Percentiles rank a stretch among this genome's conserved stretches.
phyloP scores from a whole-genome alignment of 2,888 invertebrate species.

The Folsomia manolachei region DNA sequence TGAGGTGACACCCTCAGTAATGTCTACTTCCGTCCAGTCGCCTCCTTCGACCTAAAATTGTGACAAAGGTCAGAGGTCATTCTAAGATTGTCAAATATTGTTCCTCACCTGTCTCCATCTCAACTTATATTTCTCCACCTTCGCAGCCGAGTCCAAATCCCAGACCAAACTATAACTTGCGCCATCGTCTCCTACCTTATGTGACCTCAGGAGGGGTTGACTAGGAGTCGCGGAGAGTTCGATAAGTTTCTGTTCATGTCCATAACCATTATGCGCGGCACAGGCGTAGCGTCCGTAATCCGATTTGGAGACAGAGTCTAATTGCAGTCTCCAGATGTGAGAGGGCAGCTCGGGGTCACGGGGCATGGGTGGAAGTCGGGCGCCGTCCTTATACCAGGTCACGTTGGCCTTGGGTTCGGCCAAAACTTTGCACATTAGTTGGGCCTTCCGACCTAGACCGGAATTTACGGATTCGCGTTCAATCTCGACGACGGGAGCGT shows the following conservation, averaged over 20 bases:
- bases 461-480: conserved; percentile 56
- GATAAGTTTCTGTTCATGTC: conserved; percentile 67
- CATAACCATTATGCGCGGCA: conserved; percentile 66
- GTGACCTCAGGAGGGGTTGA: conserved; percentile 41
- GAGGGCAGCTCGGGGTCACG: conserved; percentile 30
- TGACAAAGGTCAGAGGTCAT: not conserved
- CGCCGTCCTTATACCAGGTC: conserved; percentile 70
- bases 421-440: conserved; percentile 56
- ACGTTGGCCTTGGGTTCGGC: conserved; percentile 60
- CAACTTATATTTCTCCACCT: conserved; percentile 56
- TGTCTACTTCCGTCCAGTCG: conserved; percentile 11
- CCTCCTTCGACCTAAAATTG: conserved; percentile 2
- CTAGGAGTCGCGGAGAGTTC: conserved; percentile 61
- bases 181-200: conserved; percentile 39
- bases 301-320: conserved; percentile 66
- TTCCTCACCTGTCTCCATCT: conserved; percentile 57
- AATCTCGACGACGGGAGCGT: conserved; percentile 55
- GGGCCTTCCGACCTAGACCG: conserved; percentile 55
- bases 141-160: conserved; percentile 57
- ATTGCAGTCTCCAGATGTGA: conserved; percentile 61
- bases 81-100: conserved; percentile 34
- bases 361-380: conserved; percentile 63
- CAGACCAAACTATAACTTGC: conserved; percentile 55
- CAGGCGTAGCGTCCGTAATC: conserved; percentile 73
- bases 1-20: not conserved